Base-by-base conservation (phyloP, 2,113 vertebrate genomes). In the Steatornis caripensis region DNA sequence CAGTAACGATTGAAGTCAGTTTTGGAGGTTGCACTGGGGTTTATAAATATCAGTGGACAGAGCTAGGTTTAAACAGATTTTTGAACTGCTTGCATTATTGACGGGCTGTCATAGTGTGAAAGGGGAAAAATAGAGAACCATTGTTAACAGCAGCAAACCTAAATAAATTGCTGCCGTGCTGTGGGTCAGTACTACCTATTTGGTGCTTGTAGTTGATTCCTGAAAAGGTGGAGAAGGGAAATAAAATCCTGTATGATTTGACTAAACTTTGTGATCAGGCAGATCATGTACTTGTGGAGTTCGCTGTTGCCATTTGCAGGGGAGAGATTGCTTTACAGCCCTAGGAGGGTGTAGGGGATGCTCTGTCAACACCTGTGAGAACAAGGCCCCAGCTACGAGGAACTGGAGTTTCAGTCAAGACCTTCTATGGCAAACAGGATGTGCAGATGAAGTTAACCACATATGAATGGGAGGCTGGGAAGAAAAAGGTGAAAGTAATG, bases 81-180 rank as follows among this genome's bases (percentile, higher is more conserved):
- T 79, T 83, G 6, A 91, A 65, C 36, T 66, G 20, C 66, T 95
- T 74, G 17, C 8, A 43, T 93, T 89, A 75, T 93, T 95, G 93
- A 71, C 60, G 75, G 83, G 36, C 85, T 96, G 85, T 90, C 74
- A 70, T 65, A 90, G 72, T 24, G 15, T 54, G 71, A 87, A 90
- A 77, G 39, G 61, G 54, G 43, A 68, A 79, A 79, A 92, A 81
- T 5, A 87, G 70, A 96, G 89, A 82, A 39, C 79, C 1, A 4
- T 90, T 90, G 43, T 78, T 87, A 94, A 87, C 60, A 90, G 61
- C 79, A 93, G 84, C 84, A 97, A 84, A 75, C 48, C 26, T 70
- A 83, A 95, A 93, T 92, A 87, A 95, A 91, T 90, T 81, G 66
- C 92, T 94, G 90, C 77, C 12, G 8, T 84, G 66, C 77, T 48